Evolutionary conservation across 2,888 invertebrate genomes (phyloP).

Genomic region (Andrena bicolor): DNA sequence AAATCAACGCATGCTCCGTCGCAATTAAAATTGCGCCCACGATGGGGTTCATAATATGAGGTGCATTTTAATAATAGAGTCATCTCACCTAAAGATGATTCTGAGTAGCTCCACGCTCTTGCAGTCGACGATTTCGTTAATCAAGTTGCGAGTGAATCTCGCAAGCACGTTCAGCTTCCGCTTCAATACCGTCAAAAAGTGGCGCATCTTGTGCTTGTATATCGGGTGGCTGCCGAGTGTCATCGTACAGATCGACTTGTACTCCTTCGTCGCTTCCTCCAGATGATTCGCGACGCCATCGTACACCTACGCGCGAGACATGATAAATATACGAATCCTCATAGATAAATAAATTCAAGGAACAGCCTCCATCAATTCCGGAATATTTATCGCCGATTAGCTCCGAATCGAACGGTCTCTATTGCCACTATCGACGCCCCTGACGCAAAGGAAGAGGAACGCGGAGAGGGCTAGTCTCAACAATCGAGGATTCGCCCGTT

Average conservation of each 20-base stretch:
- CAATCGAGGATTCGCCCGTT: constrained; percentile 9
- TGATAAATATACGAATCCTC: not conserved
- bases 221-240: constrained; percentile 64
- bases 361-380: too few relatives aligned
- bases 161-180: constrained; percentile 73
- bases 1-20: constrained; percentile 70
- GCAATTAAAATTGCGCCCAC: too few relatives aligned
- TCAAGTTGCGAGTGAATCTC: constrained; percentile 70
- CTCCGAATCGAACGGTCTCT: not conserved
- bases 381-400: too few relatives aligned
- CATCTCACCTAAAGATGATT: constrained; percentile 74
- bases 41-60: too few relatives aligned
- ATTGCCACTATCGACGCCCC: not conserved
- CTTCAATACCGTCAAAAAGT: constrained; percentile 68
- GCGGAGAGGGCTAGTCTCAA: constrained; percentile 19
- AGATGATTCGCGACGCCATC: constrained; percentile 62
- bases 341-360: too few relatives aligned
- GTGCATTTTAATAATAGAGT: too few relatives aligned
- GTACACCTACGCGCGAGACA: constrained; percentile 31
- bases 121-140: constrained; percentile 72
- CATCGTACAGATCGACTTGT: constrained; percentile 54
- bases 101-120: constrained; percentile 70
- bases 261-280: constrained; percentile 63
- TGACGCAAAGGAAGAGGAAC: too few relatives aligned
- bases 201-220: constrained; percentile 73